Evolutionary conservation across 2,113 vertebrate genomes (phyloP), one percentile per base, ranked within the genome.

Genomic region (Odocoileus hemionus): DNA sequence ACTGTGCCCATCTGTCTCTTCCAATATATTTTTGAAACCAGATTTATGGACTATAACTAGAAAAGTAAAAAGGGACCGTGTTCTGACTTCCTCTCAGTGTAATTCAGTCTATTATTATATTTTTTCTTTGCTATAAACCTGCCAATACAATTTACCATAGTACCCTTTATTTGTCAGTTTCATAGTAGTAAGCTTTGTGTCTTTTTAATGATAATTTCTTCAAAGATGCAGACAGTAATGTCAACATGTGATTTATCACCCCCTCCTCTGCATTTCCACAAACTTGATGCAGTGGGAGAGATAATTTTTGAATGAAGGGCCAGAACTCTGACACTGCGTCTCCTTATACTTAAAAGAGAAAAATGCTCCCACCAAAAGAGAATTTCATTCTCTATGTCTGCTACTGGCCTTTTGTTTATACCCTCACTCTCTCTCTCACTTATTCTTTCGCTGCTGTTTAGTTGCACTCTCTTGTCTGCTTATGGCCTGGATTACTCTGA

Each of bases 1-100:
- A 57, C 50, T 58, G 30, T 60, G 30, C 78, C 95, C 97, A 96
- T 98, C 98, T 96, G 95, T 98, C 97, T 97, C 84, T 88, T 94
- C 80, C 84, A 97, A 86, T 95, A 67, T 89, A 92, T 96, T 98
- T 97, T 92, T 96, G 95, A 97, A 96, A 86, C 83, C 60, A 74
- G 87, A 95, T 83, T 95, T 94, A 96, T 30, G 84, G 76, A 92
- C 78, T 96, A 12, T 57, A 83, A 92, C 61, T 60, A 86, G 79
- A n/a, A 92, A 47, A 96, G 33, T 30, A 82, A 94, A 94, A 84
- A 94, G 83, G 67, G 78, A 84, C 6, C 57, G 5, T 13, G 28
- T n/a, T 89, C 96, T 93, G 61, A 78, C 47, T 83, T 61, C 36
- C 55, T 79, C 84, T n/a, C 39, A 47, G n/a, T 25, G 74, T 86